phyloP scores from a whole-genome alignment of 2,797 vertebrate genomes.

The Chrysocyon brachyurus region DNA sequence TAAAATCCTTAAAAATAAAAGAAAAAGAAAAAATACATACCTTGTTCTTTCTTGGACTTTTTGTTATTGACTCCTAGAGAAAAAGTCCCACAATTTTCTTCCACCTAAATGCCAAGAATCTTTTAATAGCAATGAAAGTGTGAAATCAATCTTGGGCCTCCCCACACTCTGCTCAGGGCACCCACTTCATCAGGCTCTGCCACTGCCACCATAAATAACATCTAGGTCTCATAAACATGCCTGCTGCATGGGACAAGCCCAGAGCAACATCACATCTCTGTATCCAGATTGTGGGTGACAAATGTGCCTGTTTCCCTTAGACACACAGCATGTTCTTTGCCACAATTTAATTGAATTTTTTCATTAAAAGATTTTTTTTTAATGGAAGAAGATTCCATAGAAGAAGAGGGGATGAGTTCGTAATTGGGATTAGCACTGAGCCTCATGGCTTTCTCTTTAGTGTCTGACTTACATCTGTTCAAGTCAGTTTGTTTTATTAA shows the following conservation, averaged over 20 bases:
- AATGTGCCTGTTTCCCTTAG: not conserved
- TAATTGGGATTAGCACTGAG: not conserved
- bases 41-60: not conserved
- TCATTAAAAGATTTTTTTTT: not conserved
- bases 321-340: not conserved
- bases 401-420: constrained; percentile 55
- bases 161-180: not conserved
- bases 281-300: not conserved
- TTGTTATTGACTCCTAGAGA: not conserved
- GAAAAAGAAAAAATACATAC: not conserved
- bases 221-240: not conserved
- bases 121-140: constrained; percentile 6
- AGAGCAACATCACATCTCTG: not conserved
- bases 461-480: constrained; percentile 73
- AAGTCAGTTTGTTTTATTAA: constrained; percentile 81
- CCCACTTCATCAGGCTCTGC: not conserved
- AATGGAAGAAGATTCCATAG: not conserved
- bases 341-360: constrained; percentile 24
- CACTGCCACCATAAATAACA: not conserved
- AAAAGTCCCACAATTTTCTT: not conserved
- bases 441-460: not conserved
- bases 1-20: not conserved
- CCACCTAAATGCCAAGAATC: not conserved
- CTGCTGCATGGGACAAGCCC: not conserved
- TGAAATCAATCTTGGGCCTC: not conserved